phyloP scores from a whole-genome alignment of 1,140 invertebrate species.

The Anoplolepis gracilipes region DNA sequence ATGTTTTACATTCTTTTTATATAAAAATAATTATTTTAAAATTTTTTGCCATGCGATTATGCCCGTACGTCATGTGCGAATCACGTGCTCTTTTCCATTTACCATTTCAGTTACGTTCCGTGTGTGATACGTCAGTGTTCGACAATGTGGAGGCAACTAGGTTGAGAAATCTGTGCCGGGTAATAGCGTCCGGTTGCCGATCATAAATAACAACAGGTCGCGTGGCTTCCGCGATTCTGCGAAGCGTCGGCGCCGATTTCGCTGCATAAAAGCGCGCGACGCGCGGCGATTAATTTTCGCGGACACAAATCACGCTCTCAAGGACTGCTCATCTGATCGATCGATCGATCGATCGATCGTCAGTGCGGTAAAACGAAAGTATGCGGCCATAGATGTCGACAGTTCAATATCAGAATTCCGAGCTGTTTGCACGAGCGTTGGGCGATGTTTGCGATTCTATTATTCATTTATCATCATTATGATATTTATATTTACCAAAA shows the following conservation, averaged over 20 bases:
- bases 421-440: neutral
- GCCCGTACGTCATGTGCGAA: neutral
- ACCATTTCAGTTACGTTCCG: neutral
- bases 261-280: constrained; percentile 55
- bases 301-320: constrained; percentile 68
- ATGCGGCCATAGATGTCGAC: neutral
- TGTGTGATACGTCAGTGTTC: constrained; percentile 11
- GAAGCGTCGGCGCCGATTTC: constrained; percentile 53
- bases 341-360: constrained; percentile 42
- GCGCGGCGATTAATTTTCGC: constrained; percentile 70
- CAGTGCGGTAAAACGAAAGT: constrained; percentile 1
- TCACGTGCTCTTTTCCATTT: neutral
- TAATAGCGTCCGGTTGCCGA: constrained; percentile 69
- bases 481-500: neutral
- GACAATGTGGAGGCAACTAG: constrained; percentile 33
- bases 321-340: constrained; percentile 17
- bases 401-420: neutral
- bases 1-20: neutral
- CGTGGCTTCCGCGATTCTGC: constrained; percentile 71
- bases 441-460: neutral
- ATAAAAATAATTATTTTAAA: neutral
- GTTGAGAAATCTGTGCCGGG: constrained; percentile 54
- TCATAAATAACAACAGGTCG: constrained; percentile 74
- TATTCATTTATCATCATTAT: neutral
- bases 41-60: neutral